Evolutionary conservation across 2,888 invertebrate species (phyloP).

Genomic region (Drosophila aldrichi): DNA sequence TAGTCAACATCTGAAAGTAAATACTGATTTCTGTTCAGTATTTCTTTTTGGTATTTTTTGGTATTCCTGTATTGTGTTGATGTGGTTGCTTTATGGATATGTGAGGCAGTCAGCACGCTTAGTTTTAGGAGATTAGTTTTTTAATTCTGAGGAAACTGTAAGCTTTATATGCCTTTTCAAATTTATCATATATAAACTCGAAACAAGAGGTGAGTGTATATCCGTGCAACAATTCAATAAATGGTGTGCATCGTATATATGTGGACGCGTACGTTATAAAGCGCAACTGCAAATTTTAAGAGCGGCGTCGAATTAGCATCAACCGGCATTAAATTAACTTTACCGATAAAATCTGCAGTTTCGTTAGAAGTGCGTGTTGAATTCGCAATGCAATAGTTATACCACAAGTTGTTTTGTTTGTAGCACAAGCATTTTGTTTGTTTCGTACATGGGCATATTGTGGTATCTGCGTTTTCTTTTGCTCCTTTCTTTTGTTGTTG

Average conservation of each 20-base stretch:
- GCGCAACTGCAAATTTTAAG: background rate
- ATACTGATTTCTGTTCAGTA: background rate
- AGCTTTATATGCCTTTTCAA: background rate
- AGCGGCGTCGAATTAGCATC: constrained; percentile 19
- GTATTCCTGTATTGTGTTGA: constrained; percentile 17
- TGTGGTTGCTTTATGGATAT: constrained; percentile 18
- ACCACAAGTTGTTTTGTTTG: background rate
- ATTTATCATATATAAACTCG: background rate
- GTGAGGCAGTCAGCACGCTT: constrained; percentile 38
- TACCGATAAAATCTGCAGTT: background rate
- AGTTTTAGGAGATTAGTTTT: constrained; percentile 2
- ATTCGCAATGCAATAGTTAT: background rate
- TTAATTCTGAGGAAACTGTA: constrained; percentile 10
- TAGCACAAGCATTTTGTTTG: background rate
- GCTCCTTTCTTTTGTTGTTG: background rate
- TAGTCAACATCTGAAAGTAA: fast-evolving
- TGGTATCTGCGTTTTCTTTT: background rate
- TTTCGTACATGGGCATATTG: background rate
- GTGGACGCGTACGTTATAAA: background rate
- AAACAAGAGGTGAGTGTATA: constrained; percentile 23
- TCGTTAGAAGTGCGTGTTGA: background rate
- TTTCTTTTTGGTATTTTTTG: constrained; percentile 5
- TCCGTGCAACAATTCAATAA: background rate
- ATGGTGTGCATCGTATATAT: background rate
- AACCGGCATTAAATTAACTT: constrained; percentile 46